These are phyloP conservation scores for Catharus minimus DNA, from an alignment of 2,113 vertebrate genomes.

Conservation along the genomic window DNA sequence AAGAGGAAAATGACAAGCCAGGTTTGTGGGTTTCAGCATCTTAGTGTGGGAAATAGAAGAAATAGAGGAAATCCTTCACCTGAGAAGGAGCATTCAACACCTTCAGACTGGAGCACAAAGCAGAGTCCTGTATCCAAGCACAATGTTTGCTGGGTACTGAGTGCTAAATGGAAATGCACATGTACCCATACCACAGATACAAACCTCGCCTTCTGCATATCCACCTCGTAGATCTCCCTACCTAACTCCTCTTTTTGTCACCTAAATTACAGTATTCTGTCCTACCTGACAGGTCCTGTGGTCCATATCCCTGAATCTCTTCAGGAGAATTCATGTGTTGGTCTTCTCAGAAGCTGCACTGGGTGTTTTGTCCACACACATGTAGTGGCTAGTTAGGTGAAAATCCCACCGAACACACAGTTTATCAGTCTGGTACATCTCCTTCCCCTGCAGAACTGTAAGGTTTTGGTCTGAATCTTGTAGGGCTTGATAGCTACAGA, in stretches of 20 bases:
- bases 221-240: neutral
- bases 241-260: neutral
- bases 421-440: neutral
- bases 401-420: neutral
- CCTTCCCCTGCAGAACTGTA: neutral
- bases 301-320: neutral
- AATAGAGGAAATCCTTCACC: neutral
- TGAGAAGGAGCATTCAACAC: neutral
- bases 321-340: neutral
- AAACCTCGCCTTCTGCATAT: neutral
- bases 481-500: neutral
- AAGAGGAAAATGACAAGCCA: neutral
- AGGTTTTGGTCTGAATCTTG: neutral
- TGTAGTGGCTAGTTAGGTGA: neutral
- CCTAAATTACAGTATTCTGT: neutral
- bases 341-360: neutral
- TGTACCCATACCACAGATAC: no score
- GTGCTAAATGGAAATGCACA: neutral
- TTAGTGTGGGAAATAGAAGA: neutral
- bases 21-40: neutral
- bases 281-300: neutral
- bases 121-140: neutral
- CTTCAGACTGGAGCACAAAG: neutral
- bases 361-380: accelerated
- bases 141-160: neutral